Percentiles rank a stretch among this genome's conserved stretches.
phyloP scores from a whole-genome alignment of 2,888 invertebrate genomes.

The Lymantria monacha region DNA sequence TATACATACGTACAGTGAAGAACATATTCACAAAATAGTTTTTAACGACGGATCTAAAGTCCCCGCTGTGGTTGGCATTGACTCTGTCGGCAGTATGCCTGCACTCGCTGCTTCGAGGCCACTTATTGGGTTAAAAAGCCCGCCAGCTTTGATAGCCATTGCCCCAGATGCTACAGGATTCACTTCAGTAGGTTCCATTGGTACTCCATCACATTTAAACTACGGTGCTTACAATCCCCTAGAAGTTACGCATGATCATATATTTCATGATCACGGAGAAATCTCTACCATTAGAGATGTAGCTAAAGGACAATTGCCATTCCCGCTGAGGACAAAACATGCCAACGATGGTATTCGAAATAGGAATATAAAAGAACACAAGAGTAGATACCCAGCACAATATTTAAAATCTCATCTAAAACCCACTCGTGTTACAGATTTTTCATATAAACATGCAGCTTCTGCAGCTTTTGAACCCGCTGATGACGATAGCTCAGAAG shows the following conservation, averaged over 20 bases:
- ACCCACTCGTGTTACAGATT: slow-evolving; percentile 47
- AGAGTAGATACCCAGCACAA: slow-evolving; percentile 53
- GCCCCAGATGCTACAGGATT: slow-evolving; percentile 50
- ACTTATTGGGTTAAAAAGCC: slow-evolving; percentile 53
- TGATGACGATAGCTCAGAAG: slow-evolving; percentile 44
- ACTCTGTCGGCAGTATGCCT: slow-evolving; percentile 55
- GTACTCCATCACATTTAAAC: slow-evolving; percentile 63
- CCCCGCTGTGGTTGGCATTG: slow-evolving; percentile 44
- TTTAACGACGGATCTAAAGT: slow-evolving; percentile 56
- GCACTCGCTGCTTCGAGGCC: slow-evolving; percentile 47
- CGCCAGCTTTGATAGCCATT: slow-evolving; percentile 51
- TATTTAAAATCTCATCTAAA: slow-evolving; percentile 48
- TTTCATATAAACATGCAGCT: slow-evolving; percentile 48
- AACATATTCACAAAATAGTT: slow-evolving; percentile 73
- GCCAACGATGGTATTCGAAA: slow-evolving; percentile 63
- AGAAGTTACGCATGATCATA: slow-evolving; percentile 77
- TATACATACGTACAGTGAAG: slow-evolving; percentile 77
- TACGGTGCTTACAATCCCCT: slow-evolving; percentile 71
- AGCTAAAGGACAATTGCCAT: slow-evolving; percentile 52
- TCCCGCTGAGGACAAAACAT: slow-evolving; percentile 58
- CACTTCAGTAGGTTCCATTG: slow-evolving; percentile 55
- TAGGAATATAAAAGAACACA: slow-evolving; percentile 44
- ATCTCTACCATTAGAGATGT: slow-evolving; percentile 61
- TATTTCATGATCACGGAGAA: slow-evolving; percentile 77
- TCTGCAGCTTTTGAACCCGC: slow-evolving; percentile 35